Evolutionary conservation across 2,113 vertebrate species (phyloP).

Genomic region (Mormyrus lacerda): DNA sequence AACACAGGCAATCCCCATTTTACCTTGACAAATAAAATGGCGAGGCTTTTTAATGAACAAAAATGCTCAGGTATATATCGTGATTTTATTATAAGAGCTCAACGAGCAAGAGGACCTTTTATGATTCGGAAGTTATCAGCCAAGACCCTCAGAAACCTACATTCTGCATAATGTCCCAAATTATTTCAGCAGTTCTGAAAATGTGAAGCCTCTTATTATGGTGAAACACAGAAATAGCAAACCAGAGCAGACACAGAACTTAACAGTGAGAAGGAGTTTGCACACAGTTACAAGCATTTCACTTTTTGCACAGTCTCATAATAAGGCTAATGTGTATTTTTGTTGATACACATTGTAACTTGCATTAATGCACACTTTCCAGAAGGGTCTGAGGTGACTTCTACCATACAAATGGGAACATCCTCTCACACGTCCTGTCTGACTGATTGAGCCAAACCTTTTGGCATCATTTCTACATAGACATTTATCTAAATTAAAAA

Average conservation of each 20-base stretch:
- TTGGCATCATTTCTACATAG: constrained; percentile 25
- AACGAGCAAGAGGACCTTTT: background rate
- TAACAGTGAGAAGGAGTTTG: background rate
- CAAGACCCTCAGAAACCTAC: background rate
- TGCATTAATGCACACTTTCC: background rate
- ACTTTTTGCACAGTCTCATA: background rate
- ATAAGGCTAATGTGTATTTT: background rate
- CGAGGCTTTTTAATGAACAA: background rate
- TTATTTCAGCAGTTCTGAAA: background rate
- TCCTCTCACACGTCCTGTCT: constrained; percentile 8
- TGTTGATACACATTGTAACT: background rate
- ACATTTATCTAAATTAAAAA: constrained; percentile 35
- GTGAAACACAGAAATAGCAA: background rate
- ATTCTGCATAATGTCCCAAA: background rate
- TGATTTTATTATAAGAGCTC: background rate
- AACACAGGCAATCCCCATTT: background rate
- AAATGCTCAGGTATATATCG: background rate
- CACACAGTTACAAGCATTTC: background rate
- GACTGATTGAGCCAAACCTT: constrained; percentile 22
- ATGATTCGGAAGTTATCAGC: background rate
- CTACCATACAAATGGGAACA: constrained; percentile 24
- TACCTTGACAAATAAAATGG: background rate
- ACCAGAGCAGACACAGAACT: background rate
- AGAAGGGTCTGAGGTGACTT: background rate
- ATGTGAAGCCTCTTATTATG: background rate